Percentiles rank a stretch among this genome's conserved stretches.
Conservation (phyloP, 2,797 vertebrate genomes). For the Anguilla marmorata region DNA sequence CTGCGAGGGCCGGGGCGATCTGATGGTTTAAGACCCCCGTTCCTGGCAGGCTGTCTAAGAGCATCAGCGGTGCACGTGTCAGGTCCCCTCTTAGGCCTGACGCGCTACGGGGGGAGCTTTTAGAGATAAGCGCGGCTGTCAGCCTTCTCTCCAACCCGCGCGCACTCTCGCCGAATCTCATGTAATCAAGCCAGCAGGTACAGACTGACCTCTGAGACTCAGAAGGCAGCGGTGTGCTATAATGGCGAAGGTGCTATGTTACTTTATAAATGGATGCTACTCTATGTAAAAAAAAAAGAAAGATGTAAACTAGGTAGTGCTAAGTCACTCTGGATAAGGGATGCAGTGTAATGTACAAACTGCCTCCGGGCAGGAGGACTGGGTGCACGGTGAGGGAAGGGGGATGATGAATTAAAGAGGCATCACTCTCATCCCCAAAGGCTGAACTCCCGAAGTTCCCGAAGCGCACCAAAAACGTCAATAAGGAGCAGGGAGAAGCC, state of each 20-base stretch:
- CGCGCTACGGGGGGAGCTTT: not conserved
- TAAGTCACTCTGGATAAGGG: not conserved
- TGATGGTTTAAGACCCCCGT: not conserved
- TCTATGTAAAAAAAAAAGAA: not conserved
- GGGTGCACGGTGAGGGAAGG: not conserved
- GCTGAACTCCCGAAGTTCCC: not conserved
- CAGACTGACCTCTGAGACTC: constrained; percentile 54
- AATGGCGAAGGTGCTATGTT: constrained; percentile 51
- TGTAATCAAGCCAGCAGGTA: constrained; percentile 35
- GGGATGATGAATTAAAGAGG: constrained; percentile 16
- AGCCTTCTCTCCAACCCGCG: not conserved
- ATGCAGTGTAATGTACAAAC: not conserved
- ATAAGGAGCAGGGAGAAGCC: not conserved
- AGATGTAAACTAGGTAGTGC: not conserved
- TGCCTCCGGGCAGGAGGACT: not conserved
- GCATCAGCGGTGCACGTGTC: constrained; percentile 10
- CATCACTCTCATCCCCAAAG: constrained; percentile 9
- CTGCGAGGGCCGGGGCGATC: not conserved
- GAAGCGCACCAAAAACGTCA: not conserved
- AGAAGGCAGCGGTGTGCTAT: constrained; percentile 61
- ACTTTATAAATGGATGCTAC: not conserved
- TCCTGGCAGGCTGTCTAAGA: constrained; percentile 16
- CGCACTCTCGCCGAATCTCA: constrained; percentile 22
- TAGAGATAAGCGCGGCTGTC: constrained; percentile 4
- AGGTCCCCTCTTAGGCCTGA: constrained; percentile 14